A percentile compares a stretch with the other conserved stretches of the same genome.
phyloP scores from a whole-genome alignment of 1,140 invertebrate genomes.

The Drosophila elegans region DNA sequence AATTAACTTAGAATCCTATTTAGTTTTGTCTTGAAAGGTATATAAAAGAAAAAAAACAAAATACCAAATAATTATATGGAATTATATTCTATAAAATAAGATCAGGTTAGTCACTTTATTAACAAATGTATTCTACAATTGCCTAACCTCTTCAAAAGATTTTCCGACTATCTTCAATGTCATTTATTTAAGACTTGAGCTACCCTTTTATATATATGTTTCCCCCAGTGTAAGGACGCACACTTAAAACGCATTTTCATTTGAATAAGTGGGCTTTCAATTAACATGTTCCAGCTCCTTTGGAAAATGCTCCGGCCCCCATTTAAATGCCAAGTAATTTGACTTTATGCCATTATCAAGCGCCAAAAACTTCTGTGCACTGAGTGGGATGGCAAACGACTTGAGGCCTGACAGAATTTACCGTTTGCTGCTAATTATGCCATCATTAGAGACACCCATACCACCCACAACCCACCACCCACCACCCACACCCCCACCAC shows the following conservation, averaged over 20 bases:
- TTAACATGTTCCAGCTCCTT: slow-evolving; percentile 57
- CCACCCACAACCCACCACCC: background rate
- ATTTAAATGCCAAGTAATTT: slow-evolving; percentile 53
- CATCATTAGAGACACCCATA: slow-evolving; percentile 65
- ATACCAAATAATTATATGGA: no score
- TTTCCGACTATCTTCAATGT: no score
- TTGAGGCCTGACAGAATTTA: slow-evolving; percentile 14
- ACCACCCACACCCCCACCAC: slow-evolving; percentile 5
- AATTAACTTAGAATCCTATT: no score
- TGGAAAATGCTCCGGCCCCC: background rate
- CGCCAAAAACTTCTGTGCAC: slow-evolving; percentile 45
- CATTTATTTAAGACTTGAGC: no score
- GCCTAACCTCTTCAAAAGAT: no score
- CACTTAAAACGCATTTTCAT: slow-evolving; percentile 48
- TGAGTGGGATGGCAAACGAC: background rate
- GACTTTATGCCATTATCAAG: slow-evolving; percentile 77
- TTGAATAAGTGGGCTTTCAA: slow-evolving; percentile 78
- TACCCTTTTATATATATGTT: background rate
- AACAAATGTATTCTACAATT: no score
- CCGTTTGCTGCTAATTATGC: slow-evolving; percentile 76
- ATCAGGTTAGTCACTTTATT: no score
- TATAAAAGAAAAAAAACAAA: no score
- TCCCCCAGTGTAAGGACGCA: background rate
- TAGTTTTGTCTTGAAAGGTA: no score
- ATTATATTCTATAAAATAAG: no score